A percentile compares a stretch with the other conserved stretches of the same genome.
These are phyloP conservation scores for Triplophysa siluroides DNA, from an alignment of 2,113 vertebrate genomes.

Conservation along the genomic window DNA sequence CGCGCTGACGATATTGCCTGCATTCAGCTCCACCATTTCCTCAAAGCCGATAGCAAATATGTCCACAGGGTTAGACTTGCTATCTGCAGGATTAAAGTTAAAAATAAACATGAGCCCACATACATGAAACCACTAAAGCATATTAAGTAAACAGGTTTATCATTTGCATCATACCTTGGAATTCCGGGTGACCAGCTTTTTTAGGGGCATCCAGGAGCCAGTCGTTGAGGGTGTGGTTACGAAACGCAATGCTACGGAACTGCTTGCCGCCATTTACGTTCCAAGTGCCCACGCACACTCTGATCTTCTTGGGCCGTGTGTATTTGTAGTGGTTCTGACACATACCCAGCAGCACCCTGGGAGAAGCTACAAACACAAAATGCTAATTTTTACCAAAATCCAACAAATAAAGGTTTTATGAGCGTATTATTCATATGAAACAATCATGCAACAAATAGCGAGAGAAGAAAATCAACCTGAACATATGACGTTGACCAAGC, in stretches of 20 bases:
- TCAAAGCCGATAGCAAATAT: constrained; percentile 99
- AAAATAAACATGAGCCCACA: too few relatives aligned
- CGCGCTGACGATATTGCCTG: constrained; percentile 97
- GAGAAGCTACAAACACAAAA: constrained; percentile 79
- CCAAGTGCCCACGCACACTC: constrained; percentile 92
- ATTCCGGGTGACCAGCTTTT: constrained; percentile 86
- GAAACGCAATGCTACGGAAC: constrained; percentile 96
- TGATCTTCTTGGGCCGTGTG: constrained; percentile 86
- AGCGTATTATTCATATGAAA: background rate
- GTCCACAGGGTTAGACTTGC: constrained; percentile 85
- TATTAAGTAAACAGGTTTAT: background rate
- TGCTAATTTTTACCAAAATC: constrained; percentile 14
- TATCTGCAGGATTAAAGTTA: constrained; percentile 70
- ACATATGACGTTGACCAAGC: background rate
- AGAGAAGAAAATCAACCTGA: background rate
- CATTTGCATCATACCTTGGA: constrained; percentile 79
- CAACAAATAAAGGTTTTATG: background rate
- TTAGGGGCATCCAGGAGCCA: constrained; percentile 95
- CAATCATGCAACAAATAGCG: constrained; percentile 11
- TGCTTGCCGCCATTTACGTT: constrained; percentile 98
- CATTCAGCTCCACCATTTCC: constrained; percentile 99
- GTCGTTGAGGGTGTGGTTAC: constrained; percentile 96
- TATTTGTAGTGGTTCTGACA: constrained; percentile 95
- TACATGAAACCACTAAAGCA: too few relatives aligned
- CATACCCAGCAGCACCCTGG: constrained; percentile 92